Percentiles rank a stretch among this genome's conserved stretches.
Evolutionary conservation across 2,797 vertebrate genomes (phyloP).

Genomic region (Cuniculus paca): DNA sequence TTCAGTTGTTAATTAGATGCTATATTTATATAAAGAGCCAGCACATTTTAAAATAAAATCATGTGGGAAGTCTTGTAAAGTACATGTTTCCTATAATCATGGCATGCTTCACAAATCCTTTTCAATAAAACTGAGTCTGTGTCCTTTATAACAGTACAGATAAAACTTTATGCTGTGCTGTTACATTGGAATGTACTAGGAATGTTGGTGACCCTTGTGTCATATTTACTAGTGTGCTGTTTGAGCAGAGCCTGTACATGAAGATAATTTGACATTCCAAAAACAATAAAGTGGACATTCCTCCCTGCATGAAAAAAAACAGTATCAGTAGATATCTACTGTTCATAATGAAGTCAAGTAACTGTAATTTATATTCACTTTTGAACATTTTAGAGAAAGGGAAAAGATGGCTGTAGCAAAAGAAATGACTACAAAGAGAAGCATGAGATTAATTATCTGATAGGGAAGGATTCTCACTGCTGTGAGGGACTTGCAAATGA

Average conservation of each 20-base stretch:
- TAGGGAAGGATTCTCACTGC: constrained; percentile 56
- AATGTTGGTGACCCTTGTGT: constrained; percentile 3
- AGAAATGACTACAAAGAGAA: constrained; percentile 60
- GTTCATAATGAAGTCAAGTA: constrained; percentile 52
- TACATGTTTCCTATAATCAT: constrained; percentile 66
- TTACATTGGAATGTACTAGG: constrained; percentile 37
- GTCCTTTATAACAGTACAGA: constrained; percentile 67
- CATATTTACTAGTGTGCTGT: constrained; percentile 67
- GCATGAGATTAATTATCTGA: constrained; percentile 67
- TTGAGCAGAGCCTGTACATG: constrained; percentile 56
- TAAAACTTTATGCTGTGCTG: constrained; percentile 66
- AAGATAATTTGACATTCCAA: constrained; percentile 64
- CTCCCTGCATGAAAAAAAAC: not conserved
- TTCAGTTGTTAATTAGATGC: constrained; percentile 65
- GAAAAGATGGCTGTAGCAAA: constrained; percentile 64
- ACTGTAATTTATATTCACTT: constrained; percentile 70
- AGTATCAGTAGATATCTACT: not conserved
- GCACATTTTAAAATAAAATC: not conserved
- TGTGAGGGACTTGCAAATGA: constrained; percentile 43
- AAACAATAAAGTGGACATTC: constrained; percentile 40
- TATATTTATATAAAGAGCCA: constrained; percentile 61
- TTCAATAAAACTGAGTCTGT: constrained; percentile 64
- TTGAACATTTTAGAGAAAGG: constrained; percentile 63
- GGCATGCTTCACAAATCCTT: constrained; percentile 36
- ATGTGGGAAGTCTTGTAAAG: not conserved